A percentile compares a stretch with the other conserved stretches of the same genome.
phyloP scores from a whole-genome alignment of 2,797 vertebrate genomes.

The Coluber constrictor region DNA sequence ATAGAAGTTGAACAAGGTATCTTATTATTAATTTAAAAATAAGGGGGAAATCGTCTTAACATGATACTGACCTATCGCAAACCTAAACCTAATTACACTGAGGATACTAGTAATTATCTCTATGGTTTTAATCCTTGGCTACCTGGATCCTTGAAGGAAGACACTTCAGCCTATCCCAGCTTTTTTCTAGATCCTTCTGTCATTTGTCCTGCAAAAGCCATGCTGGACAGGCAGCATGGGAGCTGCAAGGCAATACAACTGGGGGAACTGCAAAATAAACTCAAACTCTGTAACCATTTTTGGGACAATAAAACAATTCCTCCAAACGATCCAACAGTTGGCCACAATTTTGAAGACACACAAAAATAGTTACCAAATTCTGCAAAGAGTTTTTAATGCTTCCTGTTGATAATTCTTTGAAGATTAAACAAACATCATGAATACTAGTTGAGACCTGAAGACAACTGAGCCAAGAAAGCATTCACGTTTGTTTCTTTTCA shows the following conservation, averaged over 20 bases:
- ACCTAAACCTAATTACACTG: neutral
- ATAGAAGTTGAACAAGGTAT: neutral
- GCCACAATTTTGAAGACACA: neutral
- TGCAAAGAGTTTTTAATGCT: neutral
- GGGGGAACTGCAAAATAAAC: neutral
- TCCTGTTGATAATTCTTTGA: neutral
- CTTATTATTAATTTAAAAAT: neutral
- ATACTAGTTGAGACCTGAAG: neutral
- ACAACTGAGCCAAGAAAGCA: neutral
- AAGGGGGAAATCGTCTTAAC: neutral
- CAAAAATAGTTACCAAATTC: neutral
- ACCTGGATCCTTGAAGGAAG: neutral
- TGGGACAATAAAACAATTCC: neutral
- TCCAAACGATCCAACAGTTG: neutral
- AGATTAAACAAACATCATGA: neutral
- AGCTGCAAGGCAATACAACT: neutral
- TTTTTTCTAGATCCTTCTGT: neutral
- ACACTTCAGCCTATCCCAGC: neutral
- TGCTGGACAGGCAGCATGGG: neutral
- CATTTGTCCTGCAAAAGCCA: neutral
- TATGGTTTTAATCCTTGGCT: neutral
- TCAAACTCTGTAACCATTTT: neutral
- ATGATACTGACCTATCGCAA: neutral
- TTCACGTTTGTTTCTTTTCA: neutral
- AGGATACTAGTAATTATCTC: neutral